Evolutionary conservation across 2,113 vertebrate genomes (phyloP), one percentile per base, ranked within the genome.

Genomic region (Erythrocercus mccallii): DNA sequence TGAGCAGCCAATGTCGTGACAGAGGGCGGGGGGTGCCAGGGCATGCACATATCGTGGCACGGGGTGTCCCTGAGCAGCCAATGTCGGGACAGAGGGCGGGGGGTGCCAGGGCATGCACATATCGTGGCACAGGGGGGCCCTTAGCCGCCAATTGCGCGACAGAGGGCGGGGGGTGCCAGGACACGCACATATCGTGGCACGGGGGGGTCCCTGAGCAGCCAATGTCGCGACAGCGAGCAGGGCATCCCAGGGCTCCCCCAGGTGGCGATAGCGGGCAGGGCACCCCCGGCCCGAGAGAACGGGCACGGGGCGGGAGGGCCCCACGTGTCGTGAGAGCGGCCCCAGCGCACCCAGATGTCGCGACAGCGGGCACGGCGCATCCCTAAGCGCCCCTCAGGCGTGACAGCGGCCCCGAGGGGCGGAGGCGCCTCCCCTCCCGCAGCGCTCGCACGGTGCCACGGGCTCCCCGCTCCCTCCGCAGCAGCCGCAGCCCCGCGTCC

Each of bases 271-370:
- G 64, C 19, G 25, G 37, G 37, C 21, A 8, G 21, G 4, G 33
- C 38, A 37, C 7, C 27, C 27, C 2, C 37, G 4, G 0, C 10
- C 10, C 25, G 45, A 3, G 45, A 15, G 2, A 60, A 15, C 19
- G 19, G 79, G 1, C 31, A 18, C 31, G 18, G 37, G 5, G 42
- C 24, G 5, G 20, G 8, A 15, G 20, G 64, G 45, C 0, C 11
- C 21, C 73, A 2, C 20, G 7, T 4, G 9, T 15, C 2, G 44
- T 6, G 54, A 21, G 42, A 30, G 56, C 6, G 44, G 11, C 5
- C 9, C 30, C 53, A 9, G 11, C 3, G 25, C 56, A 20, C 37
- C 7, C 80, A 2, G 11, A 2, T 6, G 4, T 18, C 2, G 28
- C 23, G 42, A 5, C 62, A 25, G 61, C 20, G 33, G 15, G 21